These are phyloP conservation scores for Pelagia noctiluca DNA, from an alignment of 30 jellyfish, hydroid and myxozoan genomes.

Conservation along the genomic window DNA sequence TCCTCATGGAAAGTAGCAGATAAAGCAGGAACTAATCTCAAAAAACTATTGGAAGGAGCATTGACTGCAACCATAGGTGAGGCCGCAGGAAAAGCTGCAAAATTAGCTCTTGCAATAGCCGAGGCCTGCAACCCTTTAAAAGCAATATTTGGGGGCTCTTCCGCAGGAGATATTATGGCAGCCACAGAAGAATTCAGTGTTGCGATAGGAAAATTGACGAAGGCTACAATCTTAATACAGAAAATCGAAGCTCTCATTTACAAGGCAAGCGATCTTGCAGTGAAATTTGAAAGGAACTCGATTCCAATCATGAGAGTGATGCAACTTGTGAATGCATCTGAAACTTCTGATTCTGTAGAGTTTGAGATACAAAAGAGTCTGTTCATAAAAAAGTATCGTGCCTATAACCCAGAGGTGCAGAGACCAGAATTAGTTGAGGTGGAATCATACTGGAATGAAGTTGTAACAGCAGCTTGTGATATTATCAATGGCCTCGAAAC, in stretches of 20 bases:
- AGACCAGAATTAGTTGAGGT: conserved; percentile 49
- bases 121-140: conserved; percentile 69
- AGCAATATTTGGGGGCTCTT: conserved; percentile 38
- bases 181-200: conserved; percentile 19
- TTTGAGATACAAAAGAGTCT: conserved; percentile 21
- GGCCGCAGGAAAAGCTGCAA: conserved; percentile 25
- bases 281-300: conserved; percentile 23
- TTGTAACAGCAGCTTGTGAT: conserved; percentile 53
- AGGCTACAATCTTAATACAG: not conserved
- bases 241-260: conserved; percentile 19
- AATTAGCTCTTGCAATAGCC: conserved; percentile 32
- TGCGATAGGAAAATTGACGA: not conserved
- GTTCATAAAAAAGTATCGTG: conserved; percentile 16
- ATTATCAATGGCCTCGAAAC: conserved; percentile 46
- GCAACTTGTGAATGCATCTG: conserved; percentile 19
- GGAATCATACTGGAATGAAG: conserved; percentile 45
- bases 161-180: conserved; percentile 27
- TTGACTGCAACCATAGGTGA: conserved; percentile 19
- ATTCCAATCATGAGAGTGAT: conserved; percentile 14
- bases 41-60: conserved; percentile 16
- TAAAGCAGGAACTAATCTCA: conserved; percentile 13
- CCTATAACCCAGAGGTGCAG: conserved; percentile 57
- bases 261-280: conserved; percentile 31
- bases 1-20: not conserved
- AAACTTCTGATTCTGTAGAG: conserved; percentile 22